Conservation (phyloP, 2,888 invertebrate genomes). For the Trichacis sp. region DNA sequence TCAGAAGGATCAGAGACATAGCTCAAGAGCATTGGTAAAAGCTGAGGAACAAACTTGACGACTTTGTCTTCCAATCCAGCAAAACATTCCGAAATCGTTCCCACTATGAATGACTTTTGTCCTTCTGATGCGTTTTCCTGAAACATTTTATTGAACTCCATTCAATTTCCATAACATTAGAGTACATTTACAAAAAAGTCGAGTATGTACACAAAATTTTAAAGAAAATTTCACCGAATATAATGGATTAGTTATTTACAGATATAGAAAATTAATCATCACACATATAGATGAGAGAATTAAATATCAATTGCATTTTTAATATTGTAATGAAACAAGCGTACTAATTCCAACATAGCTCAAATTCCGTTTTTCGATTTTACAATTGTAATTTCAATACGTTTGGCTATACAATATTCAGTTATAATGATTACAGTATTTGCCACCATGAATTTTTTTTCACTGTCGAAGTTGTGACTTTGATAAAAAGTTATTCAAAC, state of each 20-base stretch:
- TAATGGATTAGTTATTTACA: background rate
- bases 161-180: too few species aligned
- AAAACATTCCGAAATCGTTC: slow-evolving; percentile 81
- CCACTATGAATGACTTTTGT: slow-evolving; percentile 80
- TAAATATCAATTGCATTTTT: background rate
- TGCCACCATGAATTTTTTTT: too few species aligned
- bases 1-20: slow-evolving; percentile 75
- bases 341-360: slow-evolving; percentile 2
- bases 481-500: background rate
- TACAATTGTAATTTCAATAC: too few species aligned
- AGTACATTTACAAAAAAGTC: too few species aligned
- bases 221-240: slow-evolving; percentile 25
- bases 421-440: too few species aligned
- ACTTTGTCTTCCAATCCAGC: slow-evolving; percentile 73
- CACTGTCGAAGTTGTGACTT: background rate
- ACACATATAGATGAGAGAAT: too few species aligned
- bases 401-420: too few species aligned
- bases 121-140: slow-evolving; percentile 76
- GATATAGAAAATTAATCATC: too few species aligned
- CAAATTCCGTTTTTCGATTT: background rate
- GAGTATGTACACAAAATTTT: too few species aligned
- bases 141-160: too few species aligned
- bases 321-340: too few species aligned
- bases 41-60: slow-evolving; percentile 72
- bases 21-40: slow-evolving; percentile 76